Percentiles rank a stretch among this genome's conserved stretches.
These are phyloP conservation scores for Kuschelorhynchus macadamiae DNA, from an alignment of 2,888 invertebrate species.

Conservation along the genomic window DNA sequence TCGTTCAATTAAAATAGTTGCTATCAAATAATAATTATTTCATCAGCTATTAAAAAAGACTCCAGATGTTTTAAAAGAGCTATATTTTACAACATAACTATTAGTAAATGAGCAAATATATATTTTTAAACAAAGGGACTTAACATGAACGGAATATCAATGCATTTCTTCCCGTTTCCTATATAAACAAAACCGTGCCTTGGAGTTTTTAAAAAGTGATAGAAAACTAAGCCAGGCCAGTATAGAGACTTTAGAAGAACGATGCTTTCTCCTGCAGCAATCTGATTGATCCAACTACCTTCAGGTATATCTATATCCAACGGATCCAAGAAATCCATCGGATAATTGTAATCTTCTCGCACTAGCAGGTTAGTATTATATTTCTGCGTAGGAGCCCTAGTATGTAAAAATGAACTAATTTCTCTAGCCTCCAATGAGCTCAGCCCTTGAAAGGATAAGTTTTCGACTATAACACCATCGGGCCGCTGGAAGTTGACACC, in stretches of 20 bases:
- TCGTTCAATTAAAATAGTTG: too few relatives aligned
- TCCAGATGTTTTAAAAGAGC: too few relatives aligned
- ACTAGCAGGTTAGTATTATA: conserved; percentile 83
- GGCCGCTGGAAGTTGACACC: conserved; percentile 83
- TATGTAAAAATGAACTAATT: conserved; percentile 83
- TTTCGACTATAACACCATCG: conserved; percentile 80
- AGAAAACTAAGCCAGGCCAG: conserved; percentile 90
- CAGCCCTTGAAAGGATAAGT: conserved; percentile 80
- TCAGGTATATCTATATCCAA: conserved; percentile 84
- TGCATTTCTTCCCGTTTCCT: conserved; percentile 86
- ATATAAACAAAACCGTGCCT: conserved; percentile 85
- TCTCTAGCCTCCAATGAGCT: conserved; percentile 76
- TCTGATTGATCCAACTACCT: conserved; percentile 82
- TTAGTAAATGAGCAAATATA: too few relatives aligned
- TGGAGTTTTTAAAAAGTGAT: conserved; percentile 80
- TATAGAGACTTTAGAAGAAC: conserved; percentile 80
- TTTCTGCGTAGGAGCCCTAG: conserved; percentile 78
- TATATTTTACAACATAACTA: too few relatives aligned
- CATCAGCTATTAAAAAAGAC: too few relatives aligned
- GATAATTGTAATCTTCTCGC: conserved; percentile 87
- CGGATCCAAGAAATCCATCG: conserved; percentile 88
- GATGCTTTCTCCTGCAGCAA: conserved; percentile 77
- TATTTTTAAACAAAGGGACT: conserved; percentile 54
- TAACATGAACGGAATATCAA: conserved; percentile 87
- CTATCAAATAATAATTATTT: too few relatives aligned